Conservation (phyloP, 2,797 vertebrate species). For the Sphenopsis melanotis region DNA sequence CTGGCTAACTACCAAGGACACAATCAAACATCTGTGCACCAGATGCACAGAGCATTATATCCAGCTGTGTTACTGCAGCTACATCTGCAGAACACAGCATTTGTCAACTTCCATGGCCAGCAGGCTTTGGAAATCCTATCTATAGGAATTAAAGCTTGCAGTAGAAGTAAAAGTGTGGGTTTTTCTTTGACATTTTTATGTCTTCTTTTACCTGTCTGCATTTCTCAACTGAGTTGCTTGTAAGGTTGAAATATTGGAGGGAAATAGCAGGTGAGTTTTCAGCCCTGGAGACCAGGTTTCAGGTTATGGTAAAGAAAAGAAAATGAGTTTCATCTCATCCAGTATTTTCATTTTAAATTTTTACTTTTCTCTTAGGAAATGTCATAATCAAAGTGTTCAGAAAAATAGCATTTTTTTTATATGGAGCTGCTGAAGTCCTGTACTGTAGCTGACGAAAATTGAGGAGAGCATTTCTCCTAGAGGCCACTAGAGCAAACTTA, state of each 20-base stretch:
- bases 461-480: not conserved
- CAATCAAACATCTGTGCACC: slow-evolving; percentile 70
- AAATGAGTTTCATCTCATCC: not conserved
- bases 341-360: not conserved
- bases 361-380: not conserved
- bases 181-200: not conserved
- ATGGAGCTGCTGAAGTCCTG: not conserved
- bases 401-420: not conserved
- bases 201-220: not conserved
- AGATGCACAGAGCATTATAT: slow-evolving; percentile 67
- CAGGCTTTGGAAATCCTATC: slow-evolving; percentile 45
- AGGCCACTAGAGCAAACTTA: not conserved
- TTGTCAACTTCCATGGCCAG: slow-evolving; percentile 51
- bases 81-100: slow-evolving; percentile 62
- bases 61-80: slow-evolving; percentile 71
- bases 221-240: not conserved
- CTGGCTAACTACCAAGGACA: slow-evolving; percentile 67
- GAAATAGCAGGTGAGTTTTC: not conserved
- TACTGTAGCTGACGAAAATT: not conserved
- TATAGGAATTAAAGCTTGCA: slow-evolving; percentile 14
- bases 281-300: not conserved
- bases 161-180: not conserved
- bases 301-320: not conserved
- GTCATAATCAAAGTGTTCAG: not conserved
- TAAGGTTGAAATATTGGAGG: not conserved